phyloP scores from a whole-genome alignment of 2,113 vertebrate species.

The Hoplias malabaricus region DNA sequence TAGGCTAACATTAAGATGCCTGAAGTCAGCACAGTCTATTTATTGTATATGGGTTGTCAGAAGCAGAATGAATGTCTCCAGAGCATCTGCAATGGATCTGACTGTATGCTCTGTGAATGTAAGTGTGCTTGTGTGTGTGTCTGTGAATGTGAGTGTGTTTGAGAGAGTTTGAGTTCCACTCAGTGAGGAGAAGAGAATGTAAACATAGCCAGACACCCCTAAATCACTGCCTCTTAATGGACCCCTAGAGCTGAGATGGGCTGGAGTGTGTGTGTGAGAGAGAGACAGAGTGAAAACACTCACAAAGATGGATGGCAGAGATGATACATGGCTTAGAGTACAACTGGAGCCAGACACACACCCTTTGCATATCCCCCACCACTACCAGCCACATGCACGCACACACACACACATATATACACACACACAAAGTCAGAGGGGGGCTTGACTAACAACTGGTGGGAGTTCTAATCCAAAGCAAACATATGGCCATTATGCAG shows the following conservation, averaged over 20 bases:
- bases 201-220: slow-evolving; percentile 26
- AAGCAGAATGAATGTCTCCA: neutral
- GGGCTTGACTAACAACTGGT: neutral
- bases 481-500: slow-evolving; percentile 16
- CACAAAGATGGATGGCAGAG: slow-evolving; percentile 9
- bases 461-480: slow-evolving; percentile 1
- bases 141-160: slow-evolving; percentile 2
- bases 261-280: slow-evolving; percentile 10
- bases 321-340: neutral
- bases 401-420: slow-evolving; percentile 2
- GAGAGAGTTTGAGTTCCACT: slow-evolving; percentile 16
- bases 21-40: neutral
- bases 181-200: slow-evolving; percentile 23
- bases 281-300: slow-evolving; percentile 12
- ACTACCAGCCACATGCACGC: neutral
- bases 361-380: neutral
- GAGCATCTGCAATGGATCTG: neutral
- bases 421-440: neutral
- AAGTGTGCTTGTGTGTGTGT: neutral
- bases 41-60: neutral
- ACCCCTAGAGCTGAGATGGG: slow-evolving; percentile 14
- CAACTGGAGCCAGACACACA: slow-evolving; percentile 11
- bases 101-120: neutral
- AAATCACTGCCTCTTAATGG: slow-evolving; percentile 44
- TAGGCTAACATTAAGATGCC: slow-evolving; percentile 9